Evolutionary conservation across 2,888 invertebrate genomes (phyloP).

Genomic region (Synergus gifuensis): DNA sequence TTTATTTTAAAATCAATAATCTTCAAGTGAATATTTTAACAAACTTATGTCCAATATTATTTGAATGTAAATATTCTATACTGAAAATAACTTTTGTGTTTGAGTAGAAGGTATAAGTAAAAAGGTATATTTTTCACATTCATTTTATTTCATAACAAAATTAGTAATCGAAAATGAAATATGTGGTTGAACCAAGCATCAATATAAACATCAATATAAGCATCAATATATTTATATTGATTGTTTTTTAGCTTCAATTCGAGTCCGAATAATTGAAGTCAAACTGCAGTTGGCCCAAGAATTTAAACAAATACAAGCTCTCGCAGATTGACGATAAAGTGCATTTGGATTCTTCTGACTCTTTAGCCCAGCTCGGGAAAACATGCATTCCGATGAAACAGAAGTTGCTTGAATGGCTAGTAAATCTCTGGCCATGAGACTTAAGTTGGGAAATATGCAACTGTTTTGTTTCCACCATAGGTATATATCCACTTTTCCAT

Average conservation of each 20-base stretch:
- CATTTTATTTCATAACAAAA: not conserved
- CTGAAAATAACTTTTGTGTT: not conserved
- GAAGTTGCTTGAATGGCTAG: constrained; percentile 21
- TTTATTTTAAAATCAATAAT: too few relatives aligned
- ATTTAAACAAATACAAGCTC: not conserved
- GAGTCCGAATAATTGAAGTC: not conserved
- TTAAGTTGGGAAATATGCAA: not conserved
- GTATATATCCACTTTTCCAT: not conserved
- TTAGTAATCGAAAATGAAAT: not conserved
- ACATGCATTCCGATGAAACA: not conserved
- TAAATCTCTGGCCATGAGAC: constrained; percentile 18
- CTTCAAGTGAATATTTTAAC: too few relatives aligned
- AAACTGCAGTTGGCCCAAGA: constrained; percentile 33
- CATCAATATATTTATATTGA: too few relatives aligned
- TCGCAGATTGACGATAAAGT: not conserved
- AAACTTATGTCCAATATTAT: too few relatives aligned
- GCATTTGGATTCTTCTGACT: not conserved
- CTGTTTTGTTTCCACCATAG: constrained; percentile 15
- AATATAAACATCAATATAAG: not conserved
- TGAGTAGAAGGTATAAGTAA: too few relatives aligned
- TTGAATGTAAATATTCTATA: too few relatives aligned
- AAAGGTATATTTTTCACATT: not conserved
- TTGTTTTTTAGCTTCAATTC: not conserved
- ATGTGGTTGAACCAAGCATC: not conserved
- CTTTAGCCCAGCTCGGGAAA: constrained; percentile 9